These are phyloP conservation scores for Ophion obscuratus DNA, from an alignment of 2,888 invertebrate species.

Conservation along the genomic window DNA sequence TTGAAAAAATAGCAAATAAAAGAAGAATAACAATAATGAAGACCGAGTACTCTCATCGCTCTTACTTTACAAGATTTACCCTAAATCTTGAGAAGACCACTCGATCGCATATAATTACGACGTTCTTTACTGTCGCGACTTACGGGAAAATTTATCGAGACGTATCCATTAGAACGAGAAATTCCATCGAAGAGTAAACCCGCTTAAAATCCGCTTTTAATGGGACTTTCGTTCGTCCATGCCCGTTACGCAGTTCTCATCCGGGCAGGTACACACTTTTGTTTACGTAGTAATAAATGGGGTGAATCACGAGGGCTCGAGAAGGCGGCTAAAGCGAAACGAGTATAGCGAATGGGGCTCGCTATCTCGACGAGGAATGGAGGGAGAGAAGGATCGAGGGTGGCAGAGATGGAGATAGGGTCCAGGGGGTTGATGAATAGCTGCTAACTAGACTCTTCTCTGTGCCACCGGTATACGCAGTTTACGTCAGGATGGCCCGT, in stretches of 20 bases:
- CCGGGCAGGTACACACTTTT: conserved; percentile 47
- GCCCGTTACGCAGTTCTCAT: conserved; percentile 39
- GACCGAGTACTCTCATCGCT: too few relatives aligned
- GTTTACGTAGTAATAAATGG: conserved; percentile 61
- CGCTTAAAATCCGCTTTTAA: conserved; percentile 5
- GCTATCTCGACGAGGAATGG: neutral
- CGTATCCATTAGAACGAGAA: neutral
- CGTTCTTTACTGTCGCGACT: too few relatives aligned
- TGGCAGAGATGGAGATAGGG: conserved; percentile 1
- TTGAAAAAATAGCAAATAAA: too few relatives aligned
- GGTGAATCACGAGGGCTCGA: conserved; percentile 24
- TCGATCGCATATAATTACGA: too few relatives aligned
- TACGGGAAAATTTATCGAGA: too few relatives aligned
- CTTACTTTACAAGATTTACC: too few relatives aligned
- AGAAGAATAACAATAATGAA: too few relatives aligned
- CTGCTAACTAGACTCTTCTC: conserved; percentile 56
- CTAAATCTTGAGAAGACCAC: too few relatives aligned
- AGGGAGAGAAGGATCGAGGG: conserved; percentile 9
- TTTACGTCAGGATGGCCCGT: conserved; percentile 22
- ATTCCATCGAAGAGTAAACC: neutral
- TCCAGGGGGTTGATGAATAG: conserved; percentile 50
- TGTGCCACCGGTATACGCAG: conserved; percentile 2
- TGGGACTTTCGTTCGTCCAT: conserved; percentile 2
- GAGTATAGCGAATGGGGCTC: conserved; percentile 35
- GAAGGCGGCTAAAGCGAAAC: conserved; percentile 37